Percentiles rank a stretch among this genome's conserved stretches.
phyloP scores from a whole-genome alignment of 2,113 vertebrate species.

The Andinoacara biseriatus region DNA sequence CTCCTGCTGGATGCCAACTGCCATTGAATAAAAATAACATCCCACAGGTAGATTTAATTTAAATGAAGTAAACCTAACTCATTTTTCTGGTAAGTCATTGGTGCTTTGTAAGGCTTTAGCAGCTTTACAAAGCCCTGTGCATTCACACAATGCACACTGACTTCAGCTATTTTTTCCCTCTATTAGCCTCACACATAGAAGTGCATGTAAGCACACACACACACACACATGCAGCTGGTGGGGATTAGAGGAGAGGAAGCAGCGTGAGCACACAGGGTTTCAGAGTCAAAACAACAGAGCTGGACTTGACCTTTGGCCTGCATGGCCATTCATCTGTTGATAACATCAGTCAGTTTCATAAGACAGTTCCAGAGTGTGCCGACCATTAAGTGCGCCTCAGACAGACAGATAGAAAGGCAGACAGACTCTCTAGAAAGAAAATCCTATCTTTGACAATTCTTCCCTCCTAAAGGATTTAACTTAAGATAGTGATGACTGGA shows the following conservation, averaged over 20 bases:
- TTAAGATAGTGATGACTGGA: slow-evolving; percentile 58
- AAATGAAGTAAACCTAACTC: slow-evolving; percentile 47
- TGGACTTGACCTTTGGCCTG: slow-evolving; percentile 74
- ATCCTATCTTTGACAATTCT: slow-evolving; percentile 26
- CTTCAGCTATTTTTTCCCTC: slow-evolving; percentile 9
- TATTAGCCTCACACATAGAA: slow-evolving; percentile 42
- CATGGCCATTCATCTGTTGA: slow-evolving; percentile 71
- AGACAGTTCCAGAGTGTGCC: slow-evolving; percentile 40
- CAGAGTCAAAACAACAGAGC: slow-evolving; percentile 71
- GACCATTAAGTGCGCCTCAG: slow-evolving; percentile 38
- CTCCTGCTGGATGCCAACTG: slow-evolving; percentile 57
- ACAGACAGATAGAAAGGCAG: slow-evolving; percentile 9
- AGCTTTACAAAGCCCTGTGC: not conserved
- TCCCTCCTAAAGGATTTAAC: slow-evolving; percentile 34
- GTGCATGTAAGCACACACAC: slow-evolving; percentile 2
- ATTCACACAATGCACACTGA: slow-evolving; percentile 5
- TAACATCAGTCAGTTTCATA: slow-evolving; percentile 61
- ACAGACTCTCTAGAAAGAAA: slow-evolving; percentile 35
- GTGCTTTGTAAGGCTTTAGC: not conserved
- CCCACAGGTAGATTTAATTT: slow-evolving; percentile 63
- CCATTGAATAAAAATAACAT: slow-evolving; percentile 51
- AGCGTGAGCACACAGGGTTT: slow-evolving; percentile 55
- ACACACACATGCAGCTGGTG: slow-evolving; percentile 53
- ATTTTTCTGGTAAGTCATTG: slow-evolving; percentile 44
- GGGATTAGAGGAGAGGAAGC: slow-evolving; percentile 71